Evolutionary conservation across 2,797 vertebrate genomes (phyloP), one percentile per base, ranked within the genome.

Genomic region (Protosalanx chinensis): DNA sequence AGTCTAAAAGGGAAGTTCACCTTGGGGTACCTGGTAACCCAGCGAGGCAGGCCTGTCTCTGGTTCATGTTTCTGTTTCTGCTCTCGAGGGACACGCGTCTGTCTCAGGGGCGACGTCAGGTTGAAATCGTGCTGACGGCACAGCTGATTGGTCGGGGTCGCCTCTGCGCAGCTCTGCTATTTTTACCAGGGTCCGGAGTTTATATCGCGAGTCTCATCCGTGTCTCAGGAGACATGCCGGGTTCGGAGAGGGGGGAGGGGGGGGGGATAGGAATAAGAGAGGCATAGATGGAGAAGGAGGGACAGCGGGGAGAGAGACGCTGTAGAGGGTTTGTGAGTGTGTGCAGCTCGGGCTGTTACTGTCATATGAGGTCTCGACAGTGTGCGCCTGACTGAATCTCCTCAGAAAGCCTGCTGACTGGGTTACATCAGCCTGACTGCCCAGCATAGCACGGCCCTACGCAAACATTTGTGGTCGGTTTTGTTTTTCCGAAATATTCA

Each of bases 71-170:
- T 82, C 72, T 75, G 41, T 46, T 46, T 68, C 59, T 51, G 1
- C 23, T 62, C 64, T 66, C 71, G 58, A 68, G 57, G 30, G 67
- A 74, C 4, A 16, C 16, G 13, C 13, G 12, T 41, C 70, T 41
- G 74, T 73, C 64, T 73, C 68, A 64, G 78, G 79, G 41, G 76
- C 81, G 72, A 75, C 79, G 81, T 27, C 10, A 75, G 4, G 68
- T 60, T 76, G 68, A 75, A 86, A 88, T 87, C 77, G 70, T 80
- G 78, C 80, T 88, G 88, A 90, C 86, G 85, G 86, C 72, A 68
- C 86, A 77, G 89, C 87, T 77, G 79, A 91, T 89, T 85, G 85
- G 79, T 85, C 84, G 73, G 74, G 82, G 80, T 84, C 74, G 77
- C 82, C 23, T 66, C 81, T 1, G 82, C 79, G 83, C 79, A 72